Percentiles rank a stretch among this genome's conserved stretches.
These are phyloP conservation scores for Zophobas atratus DNA, from an alignment of 1,140 invertebrate genomes.

Conservation along the genomic window DNA sequence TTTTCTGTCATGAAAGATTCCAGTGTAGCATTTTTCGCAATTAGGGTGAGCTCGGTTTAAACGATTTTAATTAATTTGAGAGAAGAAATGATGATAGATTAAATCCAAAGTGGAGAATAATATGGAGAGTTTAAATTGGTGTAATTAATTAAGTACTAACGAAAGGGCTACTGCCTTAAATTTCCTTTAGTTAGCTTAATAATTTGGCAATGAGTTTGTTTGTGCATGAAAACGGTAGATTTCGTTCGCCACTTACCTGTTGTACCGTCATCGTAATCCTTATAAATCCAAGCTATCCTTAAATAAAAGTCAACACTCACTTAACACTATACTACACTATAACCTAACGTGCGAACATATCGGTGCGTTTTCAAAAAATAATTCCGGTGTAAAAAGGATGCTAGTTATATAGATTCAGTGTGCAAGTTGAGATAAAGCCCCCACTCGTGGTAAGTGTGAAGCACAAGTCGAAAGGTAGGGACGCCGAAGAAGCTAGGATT, in stretches of 20 bases:
- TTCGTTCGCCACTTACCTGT: conserved; percentile 57
- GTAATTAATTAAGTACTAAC: conserved; percentile 51
- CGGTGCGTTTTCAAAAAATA: conserved; percentile 60
- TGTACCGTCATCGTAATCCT: conserved; percentile 58
- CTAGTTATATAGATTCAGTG: conserved; percentile 63
- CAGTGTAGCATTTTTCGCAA: background rate
- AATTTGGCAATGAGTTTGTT: conserved; percentile 23
- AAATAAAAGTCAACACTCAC: conserved; percentile 55
- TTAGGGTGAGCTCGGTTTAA: conserved; percentile 1
- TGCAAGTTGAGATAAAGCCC: conserved; percentile 58
- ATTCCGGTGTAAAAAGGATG: conserved; percentile 47
- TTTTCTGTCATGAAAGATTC: background rate
- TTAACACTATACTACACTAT: conserved; percentile 55
- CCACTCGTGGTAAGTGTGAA: conserved; percentile 52
- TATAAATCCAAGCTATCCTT: conserved; percentile 49
- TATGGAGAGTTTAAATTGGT: conserved; percentile 28
- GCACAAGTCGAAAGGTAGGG: conserved; percentile 55
- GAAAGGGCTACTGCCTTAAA: conserved; percentile 41
- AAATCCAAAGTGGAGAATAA: conserved; percentile 22
- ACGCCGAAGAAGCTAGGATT: conserved; percentile 56
- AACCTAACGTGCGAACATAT: conserved; percentile 54
- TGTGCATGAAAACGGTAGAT: conserved; percentile 3
- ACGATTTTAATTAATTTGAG: conserved; percentile 22
- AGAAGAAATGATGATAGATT: conserved; percentile 23
- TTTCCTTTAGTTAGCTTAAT: conserved; percentile 48